Evolutionary conservation across 1,140 invertebrate genomes (phyloP).

Genomic region (Drosophila busckii): DNA sequence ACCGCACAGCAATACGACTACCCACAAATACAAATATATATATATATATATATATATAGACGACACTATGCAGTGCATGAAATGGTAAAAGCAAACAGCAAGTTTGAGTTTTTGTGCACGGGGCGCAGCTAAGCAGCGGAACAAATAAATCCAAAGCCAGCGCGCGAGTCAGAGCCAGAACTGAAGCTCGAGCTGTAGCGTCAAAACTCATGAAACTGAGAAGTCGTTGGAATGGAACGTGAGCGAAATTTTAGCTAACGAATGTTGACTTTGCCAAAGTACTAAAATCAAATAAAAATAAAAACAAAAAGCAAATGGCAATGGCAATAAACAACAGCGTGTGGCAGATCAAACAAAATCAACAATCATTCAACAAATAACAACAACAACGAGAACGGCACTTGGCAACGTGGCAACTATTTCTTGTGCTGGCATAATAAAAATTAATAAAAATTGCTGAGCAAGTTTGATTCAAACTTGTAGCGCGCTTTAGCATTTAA

Average conservation of each 20-base stretch:
- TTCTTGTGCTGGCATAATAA: slow-evolving; percentile 41
- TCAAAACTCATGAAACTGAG: slow-evolving; percentile 64
- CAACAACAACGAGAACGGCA: slow-evolving; percentile 51
- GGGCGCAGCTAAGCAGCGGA: slow-evolving; percentile 29
- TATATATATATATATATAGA: slow-evolving; percentile 14
- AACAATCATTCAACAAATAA: slow-evolving; percentile 57
- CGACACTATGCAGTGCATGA: slow-evolving; percentile 35
- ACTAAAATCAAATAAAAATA: slow-evolving; percentile 72
- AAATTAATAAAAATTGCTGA: slow-evolving; percentile 49
- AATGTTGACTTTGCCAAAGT: slow-evolving; percentile 71
- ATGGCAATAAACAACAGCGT: slow-evolving; percentile 21
- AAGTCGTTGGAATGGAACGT: slow-evolving; percentile 61
- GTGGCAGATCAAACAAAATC: slow-evolving; percentile 62
- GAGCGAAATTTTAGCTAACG: slow-evolving; percentile 70
- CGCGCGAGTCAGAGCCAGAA: too few species aligned
- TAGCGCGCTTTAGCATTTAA: slow-evolving; percentile 47
- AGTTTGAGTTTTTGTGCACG: neutral
- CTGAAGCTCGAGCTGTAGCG: too few species aligned
- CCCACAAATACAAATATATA: slow-evolving; percentile 10
- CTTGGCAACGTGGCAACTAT: slow-evolving; percentile 42
- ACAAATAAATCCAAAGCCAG: slow-evolving; percentile 41
- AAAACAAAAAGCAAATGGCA: slow-evolving; percentile 24
- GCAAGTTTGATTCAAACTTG: slow-evolving; percentile 25
- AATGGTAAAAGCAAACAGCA: neutral
- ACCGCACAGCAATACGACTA: slow-evolving; percentile 15